These are phyloP conservation scores for Zaprionus obscuricornis DNA, from an alignment of 2,888 invertebrate species.

Conservation along the genomic window DNA sequence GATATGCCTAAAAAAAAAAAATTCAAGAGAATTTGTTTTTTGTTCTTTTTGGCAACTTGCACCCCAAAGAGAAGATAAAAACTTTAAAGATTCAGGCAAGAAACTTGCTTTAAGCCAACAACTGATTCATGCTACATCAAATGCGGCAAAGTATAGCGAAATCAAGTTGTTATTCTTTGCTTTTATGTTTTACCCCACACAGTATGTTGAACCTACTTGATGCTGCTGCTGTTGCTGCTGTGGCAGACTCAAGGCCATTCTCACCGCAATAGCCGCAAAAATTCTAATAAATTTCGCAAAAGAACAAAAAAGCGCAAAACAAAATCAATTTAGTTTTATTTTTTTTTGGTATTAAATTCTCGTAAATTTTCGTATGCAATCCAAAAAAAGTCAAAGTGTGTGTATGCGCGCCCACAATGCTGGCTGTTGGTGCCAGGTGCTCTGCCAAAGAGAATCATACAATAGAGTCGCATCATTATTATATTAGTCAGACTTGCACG, in stretches of 20 bases:
- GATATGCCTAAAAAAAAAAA: conserved; percentile 5
- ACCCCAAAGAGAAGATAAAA: not conserved
- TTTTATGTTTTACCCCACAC: no score
- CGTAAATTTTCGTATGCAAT: conserved; percentile 42
- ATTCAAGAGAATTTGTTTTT: not conserved
- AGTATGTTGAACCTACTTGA: conserved; percentile 66
- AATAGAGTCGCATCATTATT: no score
- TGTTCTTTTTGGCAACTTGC: not conserved
- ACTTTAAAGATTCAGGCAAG: conserved; percentile 17
- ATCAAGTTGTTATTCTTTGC: conserved; percentile 45
- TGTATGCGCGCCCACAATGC: conserved; percentile 58
- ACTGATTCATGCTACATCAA: not conserved
- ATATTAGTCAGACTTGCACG: no score
- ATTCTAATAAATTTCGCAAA: conserved; percentile 66
- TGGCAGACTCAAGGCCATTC: conserved; percentile 65
- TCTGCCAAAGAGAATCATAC: conserved; percentile 31
- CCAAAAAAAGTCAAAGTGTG: conserved; percentile 58
- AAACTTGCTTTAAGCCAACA: conserved; percentile 2
- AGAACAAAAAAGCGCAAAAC: no score
- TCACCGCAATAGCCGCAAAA: conserved; percentile 40
- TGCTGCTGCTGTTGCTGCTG: no score
- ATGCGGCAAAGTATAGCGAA: not conserved
- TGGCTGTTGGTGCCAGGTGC: not conserved
- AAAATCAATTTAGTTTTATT: conserved; percentile 49
- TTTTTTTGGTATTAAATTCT: conserved; percentile 45